Base-by-base conservation (phyloP, 2,888 invertebrate species). In the Parelbella ahira region DNA sequence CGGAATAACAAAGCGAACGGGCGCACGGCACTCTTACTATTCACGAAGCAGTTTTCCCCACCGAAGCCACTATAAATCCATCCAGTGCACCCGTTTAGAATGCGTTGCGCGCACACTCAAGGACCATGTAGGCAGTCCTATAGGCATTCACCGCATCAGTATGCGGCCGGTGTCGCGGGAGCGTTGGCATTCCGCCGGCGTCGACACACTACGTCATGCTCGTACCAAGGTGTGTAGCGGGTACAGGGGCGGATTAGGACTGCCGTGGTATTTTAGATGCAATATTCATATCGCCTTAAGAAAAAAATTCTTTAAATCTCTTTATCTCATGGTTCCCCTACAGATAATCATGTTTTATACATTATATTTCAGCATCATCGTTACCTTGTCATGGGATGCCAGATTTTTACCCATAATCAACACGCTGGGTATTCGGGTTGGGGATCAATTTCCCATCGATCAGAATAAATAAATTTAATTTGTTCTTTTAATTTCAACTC, bases 161-260 rank as follows among this genome's bases (percentile, higher is more conserved):
- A 79, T 77, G 60, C 79, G 50, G 47, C 20, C 45, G 53, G 51
- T 45, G 54, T 39, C 39, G 37, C 41, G 37, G 47, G 19, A 21
- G 48, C 51, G 55, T 73, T 66, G 58, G 67, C 63, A 80, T 68
- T 64, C 82, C 67, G 59, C 52, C 62, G 67, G 70, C 81, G 82
- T 76, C 67, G 54, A 61, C 54, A 56, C 75, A 65, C 83, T 82
- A 84, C 84, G 84, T 83, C 84, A 84, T 76, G 76, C 69, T 66
- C 71, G 66, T 67, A 68, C 60, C 60, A 61, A 71, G 73, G 74
- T 76, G 63, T 59, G 61, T 51, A 52, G 49, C n/a, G 29, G 20
- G 6, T 7, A 37, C 82, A 79, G 81, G 58, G 65, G 27, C 55
- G 81, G 48, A 81, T 37, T 74, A 0, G 3, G 4, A n/a, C n/a